Conservation (phyloP, 2,113 vertebrate genomes). For the Scophthalmus maximus region DNA sequence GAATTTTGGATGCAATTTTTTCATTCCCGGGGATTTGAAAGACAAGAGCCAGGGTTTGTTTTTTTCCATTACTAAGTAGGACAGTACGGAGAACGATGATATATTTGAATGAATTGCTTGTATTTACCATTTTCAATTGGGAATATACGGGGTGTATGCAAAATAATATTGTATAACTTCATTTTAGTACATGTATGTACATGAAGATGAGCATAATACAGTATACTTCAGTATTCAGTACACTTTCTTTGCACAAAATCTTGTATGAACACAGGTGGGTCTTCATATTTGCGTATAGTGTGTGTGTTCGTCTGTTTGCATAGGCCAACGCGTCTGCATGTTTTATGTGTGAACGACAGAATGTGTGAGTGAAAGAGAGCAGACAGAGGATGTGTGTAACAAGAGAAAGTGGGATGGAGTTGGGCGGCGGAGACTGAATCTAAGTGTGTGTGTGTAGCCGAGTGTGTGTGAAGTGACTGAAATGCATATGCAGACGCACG, state of each 20-base stretch:
- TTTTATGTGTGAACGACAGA: slow-evolving; percentile 9
- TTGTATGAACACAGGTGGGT: slow-evolving; percentile 5
- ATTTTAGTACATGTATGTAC: slow-evolving; percentile 9
- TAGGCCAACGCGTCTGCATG: background rate
- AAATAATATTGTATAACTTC: no score
- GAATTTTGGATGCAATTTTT: slow-evolving; percentile 68
- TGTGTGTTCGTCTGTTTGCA: slow-evolving; percentile 7
- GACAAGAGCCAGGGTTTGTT: slow-evolving; percentile 65
- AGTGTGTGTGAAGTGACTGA: slow-evolving; percentile 8
- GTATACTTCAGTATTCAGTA: no score
- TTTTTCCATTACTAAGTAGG: slow-evolving; percentile 62
- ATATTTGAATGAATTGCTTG: slow-evolving; percentile 66
- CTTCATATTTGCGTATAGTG: slow-evolving; percentile 23
- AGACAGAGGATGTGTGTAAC: slow-evolving; percentile 57
- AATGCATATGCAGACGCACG: background rate
- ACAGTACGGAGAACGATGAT: slow-evolving; percentile 52
- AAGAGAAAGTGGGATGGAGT: slow-evolving; percentile 45
- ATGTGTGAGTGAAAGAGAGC: slow-evolving; percentile 51
- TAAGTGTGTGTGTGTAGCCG: background rate
- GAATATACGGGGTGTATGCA: slow-evolving; percentile 8
- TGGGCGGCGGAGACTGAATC: slow-evolving; percentile 15
- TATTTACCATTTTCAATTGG: slow-evolving; percentile 35
- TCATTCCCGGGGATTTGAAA: slow-evolving; percentile 45
- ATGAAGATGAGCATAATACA: background rate
- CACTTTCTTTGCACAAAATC: slow-evolving; percentile 1